Evolutionary conservation across 2,113 vertebrate genomes (phyloP).

Genomic region (Bubalus kerabau): DNA sequence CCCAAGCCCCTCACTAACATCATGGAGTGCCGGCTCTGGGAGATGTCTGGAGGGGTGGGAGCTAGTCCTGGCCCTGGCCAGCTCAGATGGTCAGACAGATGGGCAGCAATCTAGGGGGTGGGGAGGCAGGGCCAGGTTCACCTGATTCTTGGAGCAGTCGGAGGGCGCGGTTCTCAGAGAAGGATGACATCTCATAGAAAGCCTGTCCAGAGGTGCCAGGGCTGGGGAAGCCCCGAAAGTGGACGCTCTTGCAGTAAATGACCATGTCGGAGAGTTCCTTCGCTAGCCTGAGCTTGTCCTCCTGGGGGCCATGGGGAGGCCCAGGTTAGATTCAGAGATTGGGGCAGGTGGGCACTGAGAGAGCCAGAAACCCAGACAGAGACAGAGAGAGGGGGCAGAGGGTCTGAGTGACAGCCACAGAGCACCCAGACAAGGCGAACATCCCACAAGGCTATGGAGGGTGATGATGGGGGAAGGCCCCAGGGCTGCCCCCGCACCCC

Average conservation of each 20-base stretch:
- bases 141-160: constrained; percentile 88
- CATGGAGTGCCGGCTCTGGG: too few species aligned
- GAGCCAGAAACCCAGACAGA: constrained; percentile 45
- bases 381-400: constrained; percentile 45
- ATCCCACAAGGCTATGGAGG: neutral
- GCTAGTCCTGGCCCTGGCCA: neutral
- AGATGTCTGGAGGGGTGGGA: rapidly evolving
- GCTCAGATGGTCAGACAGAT: neutral
- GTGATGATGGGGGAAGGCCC: neutral
- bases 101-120: neutral
- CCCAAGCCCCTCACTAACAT: neutral
- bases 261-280: constrained; percentile 92
- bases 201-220: constrained; percentile 77
- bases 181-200: constrained; percentile 94
- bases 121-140: constrained; percentile 56
- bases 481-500: constrained; percentile 43
- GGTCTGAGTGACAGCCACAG: constrained; percentile 48
- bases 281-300: constrained; percentile 89
- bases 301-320: constrained; percentile 76
- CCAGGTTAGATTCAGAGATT: constrained; percentile 45
- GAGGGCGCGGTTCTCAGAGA: constrained; percentile 89
- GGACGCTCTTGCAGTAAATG: constrained; percentile 96
- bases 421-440: neutral
- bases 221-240: constrained; percentile 88
- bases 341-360: constrained; percentile 40